Conservation (phyloP, 1,140 invertebrate genomes). For the Megathymus violae region DNA sequence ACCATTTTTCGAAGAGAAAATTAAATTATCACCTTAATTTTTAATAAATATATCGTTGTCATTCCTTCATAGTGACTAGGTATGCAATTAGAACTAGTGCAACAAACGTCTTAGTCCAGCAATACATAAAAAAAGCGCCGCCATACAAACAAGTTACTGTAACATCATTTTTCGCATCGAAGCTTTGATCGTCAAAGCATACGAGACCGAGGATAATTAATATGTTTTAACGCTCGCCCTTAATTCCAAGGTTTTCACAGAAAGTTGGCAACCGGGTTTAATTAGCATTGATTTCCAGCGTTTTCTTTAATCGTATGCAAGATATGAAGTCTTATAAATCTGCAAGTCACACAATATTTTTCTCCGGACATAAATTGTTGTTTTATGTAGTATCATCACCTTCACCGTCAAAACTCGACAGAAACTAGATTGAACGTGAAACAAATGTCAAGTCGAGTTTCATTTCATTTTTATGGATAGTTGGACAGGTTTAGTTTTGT, state of each 20-base stretch:
- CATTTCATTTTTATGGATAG: not conserved
- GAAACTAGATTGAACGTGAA: not conserved
- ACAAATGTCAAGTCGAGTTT: constrained; percentile 4
- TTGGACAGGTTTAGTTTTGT: not conserved
- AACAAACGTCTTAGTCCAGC: not conserved
- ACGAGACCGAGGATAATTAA: constrained; percentile 20
- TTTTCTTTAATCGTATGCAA: constrained; percentile 27
- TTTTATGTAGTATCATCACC: not conserved
- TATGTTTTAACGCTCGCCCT: constrained; percentile 32
- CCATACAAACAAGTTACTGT: too few relatives aligned
- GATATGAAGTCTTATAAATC: constrained; percentile 18
- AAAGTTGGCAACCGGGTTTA: constrained; percentile 31
- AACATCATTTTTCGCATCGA: constrained; percentile 26
- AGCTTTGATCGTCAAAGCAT: constrained; percentile 33
- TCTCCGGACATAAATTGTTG: constrained; percentile 6
- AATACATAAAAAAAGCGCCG: too few relatives aligned
- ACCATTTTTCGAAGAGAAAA: too few relatives aligned
- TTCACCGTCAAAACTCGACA: not conserved
- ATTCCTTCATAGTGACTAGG: too few relatives aligned
- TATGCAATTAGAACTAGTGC: too few relatives aligned
- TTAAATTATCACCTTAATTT: too few relatives aligned
- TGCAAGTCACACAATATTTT: constrained; percentile 19
- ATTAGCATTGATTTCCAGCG: constrained; percentile 30
- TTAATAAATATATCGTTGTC: too few relatives aligned
- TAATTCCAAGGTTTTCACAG: constrained; percentile 34